Evolutionary conservation across 2,888 invertebrate genomes (phyloP).

Genomic region (Epistrophe eligans): DNA sequence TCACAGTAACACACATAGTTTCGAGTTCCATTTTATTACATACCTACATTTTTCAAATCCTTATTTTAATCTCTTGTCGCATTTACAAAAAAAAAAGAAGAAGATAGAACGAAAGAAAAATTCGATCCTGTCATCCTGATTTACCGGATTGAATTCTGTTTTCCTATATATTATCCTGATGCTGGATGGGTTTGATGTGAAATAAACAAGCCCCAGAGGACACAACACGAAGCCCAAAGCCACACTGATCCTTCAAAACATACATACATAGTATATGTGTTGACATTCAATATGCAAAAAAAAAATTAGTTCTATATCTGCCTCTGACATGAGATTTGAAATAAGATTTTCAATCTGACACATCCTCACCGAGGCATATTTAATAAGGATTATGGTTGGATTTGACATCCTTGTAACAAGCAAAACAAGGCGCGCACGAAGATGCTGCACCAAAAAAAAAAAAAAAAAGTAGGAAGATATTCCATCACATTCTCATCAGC

Average conservation of each 20-base stretch:
- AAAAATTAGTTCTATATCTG: conserved; percentile 20
- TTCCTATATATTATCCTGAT: conserved; percentile 47
- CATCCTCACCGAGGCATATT: conserved; percentile 48
- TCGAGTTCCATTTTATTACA: conserved; percentile 43
- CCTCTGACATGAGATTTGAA: conserved; percentile 47
- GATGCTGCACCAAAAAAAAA: neutral
- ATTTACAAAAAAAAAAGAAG: neutral
- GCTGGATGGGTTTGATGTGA: conserved; percentile 18
- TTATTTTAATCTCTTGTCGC: conserved; percentile 55
- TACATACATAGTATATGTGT: neutral
- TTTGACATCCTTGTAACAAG: conserved; percentile 68
- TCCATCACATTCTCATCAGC: conserved; percentile 50
- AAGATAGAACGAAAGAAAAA: neutral
- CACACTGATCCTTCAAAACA: conserved; percentile 57
- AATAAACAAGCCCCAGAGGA: conserved; percentile 51
- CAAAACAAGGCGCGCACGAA: conserved; percentile 4
- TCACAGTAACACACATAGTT: conserved; percentile 30
- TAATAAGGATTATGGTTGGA: conserved; percentile 73
- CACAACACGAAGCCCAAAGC: conserved; percentile 22
- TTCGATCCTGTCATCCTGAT: conserved; percentile 63
- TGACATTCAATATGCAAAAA: conserved; percentile 65
- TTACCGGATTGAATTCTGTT: conserved; percentile 62
- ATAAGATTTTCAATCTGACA: conserved; percentile 42
- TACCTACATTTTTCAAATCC: conserved; percentile 36
- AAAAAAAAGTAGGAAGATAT: conserved; percentile 27